phyloP scores from a whole-genome alignment of 1,140 invertebrate species.

The Bombus pyrosoma region DNA sequence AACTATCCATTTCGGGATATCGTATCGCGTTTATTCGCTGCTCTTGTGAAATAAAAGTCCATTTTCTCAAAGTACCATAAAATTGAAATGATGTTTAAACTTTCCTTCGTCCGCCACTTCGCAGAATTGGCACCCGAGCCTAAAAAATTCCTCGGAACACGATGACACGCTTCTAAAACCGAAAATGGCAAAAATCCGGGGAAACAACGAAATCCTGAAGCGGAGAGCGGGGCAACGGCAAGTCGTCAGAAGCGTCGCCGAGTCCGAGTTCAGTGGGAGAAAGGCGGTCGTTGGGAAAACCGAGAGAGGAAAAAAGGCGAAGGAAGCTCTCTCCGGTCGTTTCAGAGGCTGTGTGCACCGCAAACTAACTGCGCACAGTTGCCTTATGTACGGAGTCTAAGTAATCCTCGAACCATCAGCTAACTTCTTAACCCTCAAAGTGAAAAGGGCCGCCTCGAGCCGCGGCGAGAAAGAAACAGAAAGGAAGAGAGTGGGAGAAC shows the following conservation, averaged over 20 bases:
- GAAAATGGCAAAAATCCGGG: too few species aligned
- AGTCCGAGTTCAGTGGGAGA: background rate
- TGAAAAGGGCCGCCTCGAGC: constrained; percentile 58
- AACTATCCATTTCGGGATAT: too few species aligned
- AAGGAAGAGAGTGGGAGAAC: background rate
- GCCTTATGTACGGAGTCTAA: constrained; percentile 65
- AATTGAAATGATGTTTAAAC: too few species aligned
- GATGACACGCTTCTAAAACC: too few species aligned
- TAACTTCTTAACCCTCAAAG: constrained; percentile 71
- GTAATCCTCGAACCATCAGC: constrained; percentile 67
- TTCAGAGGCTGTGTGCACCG: constrained; percentile 46
- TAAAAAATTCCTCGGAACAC: too few species aligned
- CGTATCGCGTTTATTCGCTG: too few species aligned
- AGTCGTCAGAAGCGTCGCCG: background rate
- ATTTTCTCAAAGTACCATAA: background rate
- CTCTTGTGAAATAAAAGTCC: background rate
- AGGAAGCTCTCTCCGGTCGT: constrained; percentile 8
- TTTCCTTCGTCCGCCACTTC: too few species aligned
- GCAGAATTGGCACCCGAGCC: fast-evolving
- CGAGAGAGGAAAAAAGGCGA: constrained; percentile 24
- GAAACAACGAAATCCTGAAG: too few species aligned
- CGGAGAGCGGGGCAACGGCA: too few species aligned
- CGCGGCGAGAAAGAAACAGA: constrained; percentile 2
- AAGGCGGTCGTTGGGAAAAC: background rate
- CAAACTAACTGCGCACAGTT: constrained; percentile 55